Conservation (phyloP, 2,797 vertebrate species). For the Dallia pectoralis region DNA sequence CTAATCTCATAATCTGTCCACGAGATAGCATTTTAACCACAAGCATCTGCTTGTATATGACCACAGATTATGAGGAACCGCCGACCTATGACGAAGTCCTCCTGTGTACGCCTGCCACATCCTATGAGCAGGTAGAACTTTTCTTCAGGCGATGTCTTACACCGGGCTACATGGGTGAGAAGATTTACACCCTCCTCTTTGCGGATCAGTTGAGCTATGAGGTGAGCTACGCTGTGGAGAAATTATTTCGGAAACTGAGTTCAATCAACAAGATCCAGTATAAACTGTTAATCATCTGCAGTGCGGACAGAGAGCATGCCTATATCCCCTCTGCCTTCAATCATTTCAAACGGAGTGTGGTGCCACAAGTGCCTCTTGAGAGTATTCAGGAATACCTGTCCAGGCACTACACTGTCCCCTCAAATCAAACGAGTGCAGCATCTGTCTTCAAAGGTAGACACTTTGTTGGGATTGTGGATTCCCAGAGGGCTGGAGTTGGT, state of each 20-base stretch:
- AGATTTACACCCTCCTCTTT: constrained; percentile 85
- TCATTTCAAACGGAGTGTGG: constrained; percentile 81
- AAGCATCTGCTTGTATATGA: constrained; percentile 89
- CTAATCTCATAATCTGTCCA: constrained; percentile 87
- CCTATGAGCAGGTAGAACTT: constrained; percentile 85
- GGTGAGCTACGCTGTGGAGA: constrained; percentile 81
- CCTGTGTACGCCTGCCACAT: constrained; percentile 82
- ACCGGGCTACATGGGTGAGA: constrained; percentile 61
- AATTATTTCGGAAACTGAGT: constrained; percentile 75
- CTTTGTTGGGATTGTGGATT: constrained; percentile 85
- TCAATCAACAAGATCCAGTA: constrained; percentile 54
- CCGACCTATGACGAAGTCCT: constrained; percentile 92
- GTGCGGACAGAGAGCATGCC: constrained; percentile 83
- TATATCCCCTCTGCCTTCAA: constrained; percentile 92
- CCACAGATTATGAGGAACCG: constrained; percentile 71
- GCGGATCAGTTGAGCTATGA: constrained; percentile 90
- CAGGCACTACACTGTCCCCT: constrained; percentile 75
- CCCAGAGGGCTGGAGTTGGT: constrained; percentile 90
- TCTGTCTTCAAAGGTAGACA: constrained; percentile 78
- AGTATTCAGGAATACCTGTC: constrained; percentile 81
- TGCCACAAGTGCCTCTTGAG: constrained; percentile 71
- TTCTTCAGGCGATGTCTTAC: constrained; percentile 88
- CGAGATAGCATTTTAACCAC: constrained; percentile 79
- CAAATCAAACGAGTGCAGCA: constrained; percentile 70
- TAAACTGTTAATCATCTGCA: constrained; percentile 84